Conservation (phyloP, 1,140 invertebrate species). For the Mya arenaria region DNA sequence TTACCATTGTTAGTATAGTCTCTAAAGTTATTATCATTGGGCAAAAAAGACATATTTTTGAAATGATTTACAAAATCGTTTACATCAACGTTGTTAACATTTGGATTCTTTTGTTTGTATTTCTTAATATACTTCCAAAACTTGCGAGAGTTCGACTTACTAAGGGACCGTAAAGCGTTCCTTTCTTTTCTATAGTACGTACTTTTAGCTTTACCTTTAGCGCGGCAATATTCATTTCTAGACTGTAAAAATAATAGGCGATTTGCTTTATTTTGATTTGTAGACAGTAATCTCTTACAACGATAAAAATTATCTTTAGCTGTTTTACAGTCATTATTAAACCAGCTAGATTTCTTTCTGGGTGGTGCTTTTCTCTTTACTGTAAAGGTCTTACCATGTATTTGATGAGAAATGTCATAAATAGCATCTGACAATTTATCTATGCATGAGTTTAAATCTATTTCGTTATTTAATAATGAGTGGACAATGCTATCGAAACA, state of each 20-base stretch:
- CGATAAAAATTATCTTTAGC: neutral
- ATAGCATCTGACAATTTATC: slow-evolving; percentile 6
- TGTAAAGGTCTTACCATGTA: neutral
- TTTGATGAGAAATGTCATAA: slow-evolving; percentile 5
- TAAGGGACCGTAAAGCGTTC: neutral
- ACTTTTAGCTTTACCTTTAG: neutral
- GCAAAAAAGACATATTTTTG: neutral
- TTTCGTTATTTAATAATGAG: neutral
- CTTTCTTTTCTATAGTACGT: neutral
- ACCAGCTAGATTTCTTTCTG: neutral
- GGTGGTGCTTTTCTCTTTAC: neutral
- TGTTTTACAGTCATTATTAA: neutral
- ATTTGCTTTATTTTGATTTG: neutral
- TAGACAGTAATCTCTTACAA: neutral
- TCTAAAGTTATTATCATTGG: neutral
- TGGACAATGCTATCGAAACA: neutral
- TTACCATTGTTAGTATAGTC: neutral
- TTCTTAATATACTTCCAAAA: neutral
- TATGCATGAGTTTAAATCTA: neutral
- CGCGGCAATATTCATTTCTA: slow-evolving; percentile 15
- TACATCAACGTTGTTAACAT: neutral
- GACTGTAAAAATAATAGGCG: neutral
- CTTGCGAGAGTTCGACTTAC: neutral
- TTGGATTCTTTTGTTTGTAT: slow-evolving; percentile 19
- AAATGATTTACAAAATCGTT: slow-evolving; percentile 16